Percentiles rank a stretch among this genome's conserved stretches.
These are phyloP conservation scores for Trichomalopsis sarcophagae DNA, from an alignment of 1,140 invertebrate species.

Conservation along the genomic window DNA sequence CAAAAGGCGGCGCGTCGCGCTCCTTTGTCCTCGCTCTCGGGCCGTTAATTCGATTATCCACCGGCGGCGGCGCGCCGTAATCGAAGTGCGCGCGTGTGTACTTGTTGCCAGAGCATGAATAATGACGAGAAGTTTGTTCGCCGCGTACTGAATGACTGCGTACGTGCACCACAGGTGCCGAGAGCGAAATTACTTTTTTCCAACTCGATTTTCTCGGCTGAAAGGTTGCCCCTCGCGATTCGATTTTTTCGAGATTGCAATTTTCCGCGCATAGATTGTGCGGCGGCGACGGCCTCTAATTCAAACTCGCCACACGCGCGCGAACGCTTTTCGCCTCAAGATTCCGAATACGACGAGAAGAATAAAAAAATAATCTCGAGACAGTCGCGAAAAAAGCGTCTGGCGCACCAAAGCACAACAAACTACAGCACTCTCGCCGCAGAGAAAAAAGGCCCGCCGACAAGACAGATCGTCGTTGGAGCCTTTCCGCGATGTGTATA, in stretches of 20 bases:
- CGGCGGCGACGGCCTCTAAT: background rate
- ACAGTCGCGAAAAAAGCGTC: background rate
- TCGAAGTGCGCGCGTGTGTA: background rate
- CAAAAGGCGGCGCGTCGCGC: background rate
- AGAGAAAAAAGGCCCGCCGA: background rate
- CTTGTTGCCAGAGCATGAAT: background rate
- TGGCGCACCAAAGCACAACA: background rate
- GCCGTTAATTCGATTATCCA: constrained; percentile 15
- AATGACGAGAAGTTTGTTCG: constrained; percentile 5
- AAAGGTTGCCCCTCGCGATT: background rate
- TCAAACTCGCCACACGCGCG: no score
- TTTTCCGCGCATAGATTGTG: background rate
- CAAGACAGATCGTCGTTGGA: background rate
- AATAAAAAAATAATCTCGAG: background rate
- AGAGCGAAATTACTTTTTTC: background rate
- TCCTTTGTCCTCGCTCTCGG: background rate
- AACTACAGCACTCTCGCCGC: background rate
- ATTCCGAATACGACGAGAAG: no score
- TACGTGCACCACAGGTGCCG: background rate
- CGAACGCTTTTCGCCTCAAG: no score
- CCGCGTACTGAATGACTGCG: background rate
- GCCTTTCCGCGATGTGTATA: background rate
- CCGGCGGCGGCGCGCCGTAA: background rate
- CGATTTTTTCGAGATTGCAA: background rate
- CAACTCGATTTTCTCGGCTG: background rate